These are phyloP conservation scores for Gerris lacustris DNA, from an alignment of 2,888 invertebrate genomes.

Conservation along the genomic window DNA sequence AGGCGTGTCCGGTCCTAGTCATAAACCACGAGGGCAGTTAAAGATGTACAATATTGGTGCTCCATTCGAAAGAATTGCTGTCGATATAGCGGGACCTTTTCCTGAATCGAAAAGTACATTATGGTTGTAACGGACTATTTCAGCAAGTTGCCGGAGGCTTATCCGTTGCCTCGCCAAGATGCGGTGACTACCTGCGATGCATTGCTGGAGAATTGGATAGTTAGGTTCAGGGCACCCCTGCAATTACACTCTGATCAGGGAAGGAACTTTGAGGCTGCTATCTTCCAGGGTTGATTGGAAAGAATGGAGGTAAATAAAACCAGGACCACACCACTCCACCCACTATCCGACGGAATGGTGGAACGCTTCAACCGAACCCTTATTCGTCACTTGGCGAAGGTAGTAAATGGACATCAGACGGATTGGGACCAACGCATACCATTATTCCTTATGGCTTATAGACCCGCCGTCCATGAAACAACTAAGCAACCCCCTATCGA, in stretches of 20 bases:
- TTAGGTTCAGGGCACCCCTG: slow-evolving; percentile 24
- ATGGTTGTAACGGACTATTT: slow-evolving; percentile 29
- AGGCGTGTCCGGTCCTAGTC: slow-evolving; percentile 25
- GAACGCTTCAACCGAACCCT: slow-evolving; percentile 26
- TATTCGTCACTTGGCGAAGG: slow-evolving; percentile 22
- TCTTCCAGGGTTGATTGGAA: slow-evolving; percentile 28
- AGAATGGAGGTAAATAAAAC: slow-evolving; percentile 30
- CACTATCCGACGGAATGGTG: slow-evolving; percentile 28
- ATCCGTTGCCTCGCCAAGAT: slow-evolving; percentile 32
- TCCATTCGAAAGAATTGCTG: slow-evolving; percentile 26
- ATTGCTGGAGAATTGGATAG: slow-evolving; percentile 26
- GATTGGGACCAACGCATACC: slow-evolving; percentile 27
- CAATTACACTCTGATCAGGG: slow-evolving; percentile 31
- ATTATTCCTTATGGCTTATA: slow-evolving; percentile 21
- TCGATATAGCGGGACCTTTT: slow-evolving; percentile 28
- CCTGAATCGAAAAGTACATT: slow-evolving; percentile 27
- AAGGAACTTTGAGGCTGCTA: slow-evolving; percentile 30
- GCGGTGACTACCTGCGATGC: slow-evolving; percentile 31
- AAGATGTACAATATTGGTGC: slow-evolving; percentile 28
- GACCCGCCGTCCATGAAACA: too few species aligned
- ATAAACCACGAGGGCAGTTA: slow-evolving; percentile 21
- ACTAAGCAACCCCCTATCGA: too few species aligned
- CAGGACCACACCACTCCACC: slow-evolving; percentile 28
- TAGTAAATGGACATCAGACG: slow-evolving; percentile 23
- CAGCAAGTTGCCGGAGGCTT: slow-evolving; percentile 31